These are phyloP conservation scores for Drosophila nigricruria DNA, from an alignment of 2,888 invertebrate species.

Conservation along the genomic window DNA sequence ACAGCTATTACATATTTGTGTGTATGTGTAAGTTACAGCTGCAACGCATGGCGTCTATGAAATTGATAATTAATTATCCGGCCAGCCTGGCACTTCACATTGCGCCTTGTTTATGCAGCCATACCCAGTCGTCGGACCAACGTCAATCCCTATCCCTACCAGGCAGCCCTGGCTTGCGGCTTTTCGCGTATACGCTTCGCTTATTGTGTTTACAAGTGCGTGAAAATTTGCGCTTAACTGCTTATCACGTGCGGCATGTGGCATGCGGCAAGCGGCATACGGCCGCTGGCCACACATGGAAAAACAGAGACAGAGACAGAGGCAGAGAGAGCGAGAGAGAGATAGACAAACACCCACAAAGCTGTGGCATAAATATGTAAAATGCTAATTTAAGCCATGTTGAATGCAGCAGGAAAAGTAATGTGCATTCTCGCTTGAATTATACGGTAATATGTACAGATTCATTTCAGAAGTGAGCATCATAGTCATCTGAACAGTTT, in stretches of 20 bases:
- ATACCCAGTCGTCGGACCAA: slow-evolving; percentile 3
- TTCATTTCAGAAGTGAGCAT: slow-evolving; percentile 20
- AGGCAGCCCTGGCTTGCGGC: slow-evolving; percentile 51
- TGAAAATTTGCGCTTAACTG: slow-evolving; percentile 79
- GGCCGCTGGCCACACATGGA: slow-evolving; percentile 43
- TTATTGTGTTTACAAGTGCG: slow-evolving; percentile 79
- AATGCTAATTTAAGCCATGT: slow-evolving; percentile 58
- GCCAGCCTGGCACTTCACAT: slow-evolving; percentile 27
- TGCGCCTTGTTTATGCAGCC: slow-evolving; percentile 20
- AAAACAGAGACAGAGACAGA: slow-evolving; percentile 20
- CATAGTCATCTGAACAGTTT: slow-evolving; percentile 1
- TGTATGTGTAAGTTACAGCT: slow-evolving; percentile 29
- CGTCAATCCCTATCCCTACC: slow-evolving; percentile 4
- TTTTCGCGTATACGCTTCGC: slow-evolving; percentile 72
- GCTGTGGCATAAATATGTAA: slow-evolving; percentile 26
- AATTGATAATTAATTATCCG: slow-evolving; percentile 82
- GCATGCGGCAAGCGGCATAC: slow-evolving; percentile 42
- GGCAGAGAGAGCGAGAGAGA: slow-evolving; percentile 15
- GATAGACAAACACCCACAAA: slow-evolving; percentile 19
- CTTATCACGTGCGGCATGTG: slow-evolving; percentile 74
- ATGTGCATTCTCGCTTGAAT: slow-evolving; percentile 39
- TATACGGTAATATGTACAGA: slow-evolving; percentile 29
- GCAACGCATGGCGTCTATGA: slow-evolving; percentile 54
- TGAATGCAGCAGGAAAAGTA: slow-evolving; percentile 46
- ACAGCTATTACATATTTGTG: slow-evolving; percentile 9